Base-by-base conservation (phyloP, 2,888 invertebrate genomes). In the Dioctria rufipes region DNA sequence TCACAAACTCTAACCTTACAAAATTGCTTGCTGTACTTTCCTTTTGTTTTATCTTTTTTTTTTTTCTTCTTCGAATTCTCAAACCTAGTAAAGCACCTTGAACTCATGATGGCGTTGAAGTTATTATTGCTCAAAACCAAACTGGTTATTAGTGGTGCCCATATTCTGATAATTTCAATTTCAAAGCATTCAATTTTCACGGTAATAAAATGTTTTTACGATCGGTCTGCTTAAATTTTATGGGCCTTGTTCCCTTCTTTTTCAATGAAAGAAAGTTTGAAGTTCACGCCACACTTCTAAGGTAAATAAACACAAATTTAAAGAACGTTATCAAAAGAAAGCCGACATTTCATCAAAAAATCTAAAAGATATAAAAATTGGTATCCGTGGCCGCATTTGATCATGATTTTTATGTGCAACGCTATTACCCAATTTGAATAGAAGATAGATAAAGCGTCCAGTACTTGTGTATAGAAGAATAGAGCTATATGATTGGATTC, bases 131-230 rank as follows among this genome's bases (percentile, higher is more conserved):
- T 46, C 46, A 8, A 8, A 46, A 46, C 46, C 5, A 46, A 46
- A 46, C 46, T 46, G 46, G 46, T 46, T 46, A 46, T 46, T 46
- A 46, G 46, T 46, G 8, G 46, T n/a, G 3, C 40, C 11, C 43
- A 66, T 13, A 13, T 39, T 25, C 4, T 42, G 13, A 13, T 66
- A 66, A 66, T 43, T 66, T 43, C n/a, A 66, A 66, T 66, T 66
- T 66, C 13, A 66, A 66, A 42, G 5, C 66, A 42, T 43, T 43
- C 66, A 11, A 66, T 66, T 66, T 66, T 66, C 13, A 66, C 66
- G 66, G 66, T 66, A 66, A 66, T 66, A 66, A 66, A 66, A 66
- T n/a, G 40, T 40, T 66, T 66, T 66, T 43, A 66, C 66, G 66
- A 66, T 66, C 13, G 66, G 46, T 39, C 6, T 42, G 42, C 43